Conservation (phyloP, 2,797 vertebrate genomes). For the Yasuhikotakia modesta region DNA sequence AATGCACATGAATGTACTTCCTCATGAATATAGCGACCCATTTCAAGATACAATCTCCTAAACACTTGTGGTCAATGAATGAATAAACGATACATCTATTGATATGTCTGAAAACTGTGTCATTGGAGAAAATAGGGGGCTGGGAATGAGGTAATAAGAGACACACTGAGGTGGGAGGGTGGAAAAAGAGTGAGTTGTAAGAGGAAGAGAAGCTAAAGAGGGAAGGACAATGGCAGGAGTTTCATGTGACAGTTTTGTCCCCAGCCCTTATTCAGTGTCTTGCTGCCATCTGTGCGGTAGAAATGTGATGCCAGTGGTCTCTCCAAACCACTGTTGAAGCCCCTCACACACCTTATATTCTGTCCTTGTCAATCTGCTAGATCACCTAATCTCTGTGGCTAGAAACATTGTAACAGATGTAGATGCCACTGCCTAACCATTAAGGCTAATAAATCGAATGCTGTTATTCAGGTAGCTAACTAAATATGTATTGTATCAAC, state of each 20-base stretch:
- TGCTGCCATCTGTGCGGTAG: conserved; percentile 77
- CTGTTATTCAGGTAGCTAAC: not conserved
- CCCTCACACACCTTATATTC: conserved; percentile 28
- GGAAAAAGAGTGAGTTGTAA: conserved; percentile 53
- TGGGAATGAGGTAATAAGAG: conserved; percentile 34
- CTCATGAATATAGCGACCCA: conserved; percentile 22
- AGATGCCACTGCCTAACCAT: not conserved
- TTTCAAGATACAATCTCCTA: conserved; percentile 10
- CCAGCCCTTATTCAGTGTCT: conserved; percentile 70
- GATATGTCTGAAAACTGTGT: conserved; percentile 46
- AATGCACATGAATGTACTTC: not conserved
- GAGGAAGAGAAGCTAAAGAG: conserved; percentile 64
- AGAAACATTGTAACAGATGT: conserved; percentile 47
- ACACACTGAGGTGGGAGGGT: conserved; percentile 45
- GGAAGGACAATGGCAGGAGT: conserved; percentile 54
- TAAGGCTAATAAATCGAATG: not conserved
- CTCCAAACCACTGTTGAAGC: conserved; percentile 26
- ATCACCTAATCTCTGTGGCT: not conserved
- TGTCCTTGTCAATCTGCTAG: conserved; percentile 13
- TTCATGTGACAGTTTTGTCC: conserved; percentile 67
- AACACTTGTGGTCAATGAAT: conserved; percentile 23
- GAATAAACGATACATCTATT: conserved; percentile 36
- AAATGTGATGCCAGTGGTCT: conserved; percentile 70
- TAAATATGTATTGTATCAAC: not conserved
- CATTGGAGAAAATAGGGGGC: conserved; percentile 21